These are phyloP conservation scores for Danio choprae DNA, from an alignment of 2,797 vertebrate genomes.

Conservation along the genomic window DNA sequence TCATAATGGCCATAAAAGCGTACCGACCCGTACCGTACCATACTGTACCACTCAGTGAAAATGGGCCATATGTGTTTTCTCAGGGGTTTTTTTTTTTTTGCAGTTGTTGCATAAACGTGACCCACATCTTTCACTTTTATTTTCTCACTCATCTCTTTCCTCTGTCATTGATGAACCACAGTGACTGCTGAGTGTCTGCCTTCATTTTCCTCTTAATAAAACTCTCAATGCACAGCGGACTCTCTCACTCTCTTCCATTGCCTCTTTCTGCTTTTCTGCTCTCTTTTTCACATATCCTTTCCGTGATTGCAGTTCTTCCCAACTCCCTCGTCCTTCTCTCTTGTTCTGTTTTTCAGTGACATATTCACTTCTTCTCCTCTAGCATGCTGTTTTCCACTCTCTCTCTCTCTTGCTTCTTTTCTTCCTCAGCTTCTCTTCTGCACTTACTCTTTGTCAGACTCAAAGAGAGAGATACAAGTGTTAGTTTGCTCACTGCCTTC, in stretches of 20 bases:
- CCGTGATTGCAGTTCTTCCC: constrained; percentile 6
- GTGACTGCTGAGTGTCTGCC: constrained; percentile 26
- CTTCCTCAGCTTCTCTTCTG: constrained; percentile 30
- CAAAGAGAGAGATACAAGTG: constrained; percentile 30
- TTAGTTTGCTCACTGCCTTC: constrained; percentile 42
- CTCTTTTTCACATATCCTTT: not conserved
- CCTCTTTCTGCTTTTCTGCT: not conserved
- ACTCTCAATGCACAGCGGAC: constrained; percentile 39
- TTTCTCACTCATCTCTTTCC: constrained; percentile 39
- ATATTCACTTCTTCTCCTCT: not conserved
- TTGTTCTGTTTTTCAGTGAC: not conserved
- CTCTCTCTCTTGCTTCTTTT: constrained; percentile 23
- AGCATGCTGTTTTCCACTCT: constrained; percentile 3
- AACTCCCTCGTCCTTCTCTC: constrained; percentile 9
- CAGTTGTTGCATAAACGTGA: constrained; percentile 66
- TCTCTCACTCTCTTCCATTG: not conserved
- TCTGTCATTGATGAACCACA: constrained; percentile 19
- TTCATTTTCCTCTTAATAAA: constrained; percentile 22
- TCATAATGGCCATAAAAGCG: no score
- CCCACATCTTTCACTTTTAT: constrained; percentile 58
- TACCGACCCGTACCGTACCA: no score
- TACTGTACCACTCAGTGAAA: no score
- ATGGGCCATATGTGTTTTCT: no score
- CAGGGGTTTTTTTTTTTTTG: constrained; percentile 37
- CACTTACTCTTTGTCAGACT: constrained; percentile 30